Evolutionary conservation across 2,888 invertebrate genomes (phyloP).

Genomic region (Aphodius granarius): DNA sequence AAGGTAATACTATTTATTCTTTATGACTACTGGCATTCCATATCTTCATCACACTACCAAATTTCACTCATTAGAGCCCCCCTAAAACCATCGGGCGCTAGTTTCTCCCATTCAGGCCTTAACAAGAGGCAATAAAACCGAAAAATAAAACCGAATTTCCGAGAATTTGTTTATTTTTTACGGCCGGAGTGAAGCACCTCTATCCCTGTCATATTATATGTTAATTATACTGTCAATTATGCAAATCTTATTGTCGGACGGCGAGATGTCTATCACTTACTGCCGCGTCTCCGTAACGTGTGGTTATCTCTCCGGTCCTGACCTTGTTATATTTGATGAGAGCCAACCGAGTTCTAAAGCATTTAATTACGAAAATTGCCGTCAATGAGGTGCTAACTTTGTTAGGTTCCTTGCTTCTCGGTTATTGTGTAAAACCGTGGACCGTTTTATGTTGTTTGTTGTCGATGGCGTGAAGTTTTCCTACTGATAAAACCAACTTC

Average conservation of each 20-base stretch:
- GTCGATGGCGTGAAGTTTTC: no score
- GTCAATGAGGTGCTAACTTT: not conserved
- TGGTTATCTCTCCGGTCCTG: not conserved
- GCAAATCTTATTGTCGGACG: slow-evolving; percentile 12
- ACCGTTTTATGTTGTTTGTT: not conserved
- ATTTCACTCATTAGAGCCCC: not conserved
- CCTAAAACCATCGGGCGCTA: not conserved
- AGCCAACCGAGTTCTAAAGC: not conserved
- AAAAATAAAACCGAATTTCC: not conserved
- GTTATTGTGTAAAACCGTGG: not conserved
- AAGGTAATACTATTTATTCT: not conserved
- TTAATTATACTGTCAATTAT: slow-evolving; percentile 13
- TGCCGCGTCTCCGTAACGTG: not conserved
- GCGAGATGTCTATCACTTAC: slow-evolving; percentile 7
- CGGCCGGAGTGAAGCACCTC: not conserved
- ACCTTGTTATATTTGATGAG: not conserved
- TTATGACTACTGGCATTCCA: not conserved
- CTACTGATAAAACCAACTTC: no score
- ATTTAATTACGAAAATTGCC: not conserved
- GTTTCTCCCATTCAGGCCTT: not conserved
- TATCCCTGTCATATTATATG: slow-evolving; percentile 2
- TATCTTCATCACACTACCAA: not conserved
- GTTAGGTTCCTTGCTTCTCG: not conserved
- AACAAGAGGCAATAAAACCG: not conserved
- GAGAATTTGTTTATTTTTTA: not conserved